Percentiles rank a stretch among this genome's conserved stretches.
These are phyloP conservation scores for Heliothis peltigera DNA, from an alignment of 2,888 invertebrate genomes.

Conservation along the genomic window DNA sequence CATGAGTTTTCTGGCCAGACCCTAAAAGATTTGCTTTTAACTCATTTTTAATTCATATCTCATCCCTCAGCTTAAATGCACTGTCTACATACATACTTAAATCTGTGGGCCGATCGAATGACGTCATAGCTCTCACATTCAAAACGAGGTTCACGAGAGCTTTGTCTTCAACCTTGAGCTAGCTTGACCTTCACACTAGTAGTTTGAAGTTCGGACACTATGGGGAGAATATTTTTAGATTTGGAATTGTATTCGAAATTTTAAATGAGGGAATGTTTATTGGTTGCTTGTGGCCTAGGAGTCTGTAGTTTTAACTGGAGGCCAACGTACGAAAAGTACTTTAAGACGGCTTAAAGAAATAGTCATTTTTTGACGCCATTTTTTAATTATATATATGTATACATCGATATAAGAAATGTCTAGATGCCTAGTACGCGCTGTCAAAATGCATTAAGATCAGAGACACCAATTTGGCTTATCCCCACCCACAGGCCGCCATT, in stretches of 20 bases:
- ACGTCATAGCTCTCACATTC: conserved; percentile 57
- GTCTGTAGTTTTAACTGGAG: too few species aligned
- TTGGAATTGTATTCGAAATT: not conserved
- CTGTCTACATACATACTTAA: conserved; percentile 6
- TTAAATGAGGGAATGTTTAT: not conserved
- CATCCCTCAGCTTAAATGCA: not conserved
- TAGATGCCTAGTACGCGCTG: too few species aligned
- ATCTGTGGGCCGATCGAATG: conserved; percentile 43
- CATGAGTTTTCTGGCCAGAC: too few species aligned
- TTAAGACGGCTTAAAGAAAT: too few species aligned
- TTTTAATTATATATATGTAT: too few species aligned
- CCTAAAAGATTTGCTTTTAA: not conserved
- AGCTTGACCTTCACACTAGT: conserved; percentile 45
- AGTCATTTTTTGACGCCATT: too few species aligned
- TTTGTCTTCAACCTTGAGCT: conserved; percentile 39
- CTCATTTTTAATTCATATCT: not conserved
- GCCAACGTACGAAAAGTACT: too few species aligned
- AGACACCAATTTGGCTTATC: too few species aligned
- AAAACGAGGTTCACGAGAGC: conserved; percentile 44
- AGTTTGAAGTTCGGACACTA: conserved; percentile 32
- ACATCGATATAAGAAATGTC: too few species aligned
- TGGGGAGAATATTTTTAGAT: not conserved
- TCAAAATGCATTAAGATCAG: too few species aligned
- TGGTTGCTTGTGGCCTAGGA: not conserved
- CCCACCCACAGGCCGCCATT: too few species aligned